Evolutionary conservation across 2,888 invertebrate species (phyloP).

Genomic region (Steinernema scapterisci): DNA sequence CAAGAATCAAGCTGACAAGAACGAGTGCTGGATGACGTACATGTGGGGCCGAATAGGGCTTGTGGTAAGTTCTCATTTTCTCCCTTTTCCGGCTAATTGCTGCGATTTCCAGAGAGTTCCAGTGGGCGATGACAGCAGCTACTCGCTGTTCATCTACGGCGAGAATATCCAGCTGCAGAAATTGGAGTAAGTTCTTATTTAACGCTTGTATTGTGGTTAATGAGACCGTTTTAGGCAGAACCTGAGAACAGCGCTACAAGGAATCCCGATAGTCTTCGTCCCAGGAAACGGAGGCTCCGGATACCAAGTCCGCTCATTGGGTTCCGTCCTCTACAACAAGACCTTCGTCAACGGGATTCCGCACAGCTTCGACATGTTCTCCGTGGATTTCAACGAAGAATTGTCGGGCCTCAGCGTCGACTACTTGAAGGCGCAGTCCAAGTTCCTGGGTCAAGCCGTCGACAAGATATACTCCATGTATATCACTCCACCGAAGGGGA

Average conservation of each 20-base stretch:
- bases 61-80: slow-evolving; percentile 37
- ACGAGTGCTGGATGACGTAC: slow-evolving; percentile 47
- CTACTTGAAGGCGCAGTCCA: slow-evolving; percentile 56
- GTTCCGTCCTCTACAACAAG: slow-evolving; percentile 87
- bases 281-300: slow-evolving; percentile 54
- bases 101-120: slow-evolving; percentile 38
- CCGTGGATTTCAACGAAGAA: slow-evolving; percentile 82
- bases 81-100: neutral
- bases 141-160: slow-evolving; percentile 45
- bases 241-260: slow-evolving; percentile 21
- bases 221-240: neutral
- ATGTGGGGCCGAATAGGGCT: slow-evolving; percentile 47
- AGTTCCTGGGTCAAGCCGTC: slow-evolving; percentile 69
- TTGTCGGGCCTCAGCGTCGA: slow-evolving; percentile 52
- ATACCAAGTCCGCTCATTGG: slow-evolving; percentile 80
- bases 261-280: slow-evolving; percentile 49
- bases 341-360: slow-evolving; percentile 76
- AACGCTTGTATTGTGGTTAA: slow-evolving; percentile 16
- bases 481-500: slow-evolving; percentile 71
- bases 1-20: slow-evolving; percentile 34
- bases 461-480: slow-evolving; percentile 76
- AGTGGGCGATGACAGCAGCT: slow-evolving; percentile 36
- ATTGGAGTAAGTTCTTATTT: slow-evolving; percentile 35
- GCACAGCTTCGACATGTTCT: slow-evolving; percentile 88
- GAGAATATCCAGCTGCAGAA: slow-evolving; percentile 41